Evolutionary conservation across 2,797 vertebrate species (phyloP), one percentile per base, ranked within the genome.

Genomic region (Myotis vivesi): DNA sequence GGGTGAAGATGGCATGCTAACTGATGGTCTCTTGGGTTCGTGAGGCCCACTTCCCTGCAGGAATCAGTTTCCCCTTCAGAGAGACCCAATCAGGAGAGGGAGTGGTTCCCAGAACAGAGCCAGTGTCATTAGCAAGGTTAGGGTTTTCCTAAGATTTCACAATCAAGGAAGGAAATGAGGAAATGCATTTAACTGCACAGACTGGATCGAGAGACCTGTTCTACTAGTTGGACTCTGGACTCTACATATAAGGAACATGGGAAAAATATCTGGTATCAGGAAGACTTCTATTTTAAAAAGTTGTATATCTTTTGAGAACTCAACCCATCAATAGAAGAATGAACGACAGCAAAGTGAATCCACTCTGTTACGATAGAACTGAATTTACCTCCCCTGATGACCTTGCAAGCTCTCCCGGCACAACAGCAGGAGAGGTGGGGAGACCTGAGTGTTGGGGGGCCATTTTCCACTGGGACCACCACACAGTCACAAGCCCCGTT

Each of bases 201-300:
- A 16, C 36, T 4, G 36, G 17, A 41, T 30, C 46, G 8, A 2
- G 68, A 66, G 77, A 82, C 80, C 28, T 33, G 6, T 23, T 69
- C 94, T 79, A 59, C 84, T 81, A 91, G 46, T 38, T 38, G 25
- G 7, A 38, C 36, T 75, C 55, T 28, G 44, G 46, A 10, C 73
- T 85, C 79, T 79, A 69, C 9, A 92, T 53, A 64, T 69, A 15
- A 20, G 38, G 51, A 8, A 71, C 68, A 79, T 49, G 64, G 44
- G 75, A 82, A 81, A 80, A 16, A 77, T 75, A 59, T 44, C 55
- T 89, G 53, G 33, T 53, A 69, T 8, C 87, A 71, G 17, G 57
- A 69, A 83, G 68, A 84, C 83, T 91, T 77, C 84, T 84, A 89
- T n/a, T 87, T 84, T 80, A 49, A 95, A 95, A 71, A 0, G 0